These are phyloP conservation scores for Dexiosoma caninum DNA, from an alignment of 2,888 invertebrate genomes.

Conservation along the genomic window DNA sequence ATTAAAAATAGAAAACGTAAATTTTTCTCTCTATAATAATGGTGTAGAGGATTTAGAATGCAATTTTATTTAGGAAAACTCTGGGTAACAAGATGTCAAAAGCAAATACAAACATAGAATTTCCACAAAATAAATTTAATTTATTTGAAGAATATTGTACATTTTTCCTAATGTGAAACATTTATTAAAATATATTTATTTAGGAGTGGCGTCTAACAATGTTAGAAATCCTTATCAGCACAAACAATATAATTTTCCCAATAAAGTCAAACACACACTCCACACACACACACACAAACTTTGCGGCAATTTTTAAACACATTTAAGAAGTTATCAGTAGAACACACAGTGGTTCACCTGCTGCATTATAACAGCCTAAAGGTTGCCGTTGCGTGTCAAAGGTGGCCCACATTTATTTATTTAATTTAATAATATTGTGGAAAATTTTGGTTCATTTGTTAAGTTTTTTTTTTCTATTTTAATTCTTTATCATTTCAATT, in stretches of 20 bases:
- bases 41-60: background rate
- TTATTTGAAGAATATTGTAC: background rate
- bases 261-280: no score
- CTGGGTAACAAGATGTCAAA: constrained; percentile 18
- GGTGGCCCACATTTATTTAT: constrained; percentile 25
- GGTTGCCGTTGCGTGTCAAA: background rate
- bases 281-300: background rate
- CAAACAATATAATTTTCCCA: constrained; percentile 4
- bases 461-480: background rate
- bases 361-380: background rate
- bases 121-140: constrained; percentile 20
- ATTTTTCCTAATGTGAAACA: background rate
- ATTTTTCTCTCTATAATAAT: background rate
- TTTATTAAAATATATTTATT: constrained; percentile 48
- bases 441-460: background rate
- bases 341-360: constrained; percentile 11
- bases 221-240: constrained; percentile 19
- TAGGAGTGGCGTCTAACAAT: constrained; percentile 34
- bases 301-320: constrained; percentile 16
- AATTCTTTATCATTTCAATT: constrained; percentile 50
- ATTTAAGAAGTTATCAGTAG: background rate
- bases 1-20: background rate
- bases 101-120: background rate
- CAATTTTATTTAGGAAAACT: background rate
- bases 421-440: constrained; percentile 2